phyloP scores from a whole-genome alignment of 2,888 invertebrate species.

The Loripinus fragilis region DNA sequence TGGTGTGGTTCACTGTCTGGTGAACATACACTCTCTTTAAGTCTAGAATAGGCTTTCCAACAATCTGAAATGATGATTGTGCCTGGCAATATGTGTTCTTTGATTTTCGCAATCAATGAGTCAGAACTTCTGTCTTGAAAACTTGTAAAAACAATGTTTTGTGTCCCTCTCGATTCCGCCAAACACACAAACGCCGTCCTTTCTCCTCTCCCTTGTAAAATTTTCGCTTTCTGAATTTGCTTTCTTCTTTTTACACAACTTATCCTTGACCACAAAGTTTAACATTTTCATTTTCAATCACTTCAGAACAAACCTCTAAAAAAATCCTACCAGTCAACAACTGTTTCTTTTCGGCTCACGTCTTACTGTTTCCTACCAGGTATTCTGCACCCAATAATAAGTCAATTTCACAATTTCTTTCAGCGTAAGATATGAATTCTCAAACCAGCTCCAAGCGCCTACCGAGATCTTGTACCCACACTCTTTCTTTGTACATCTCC shows the following conservation, averaged over 20 bases:
- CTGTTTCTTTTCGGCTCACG: slow-evolving; percentile 11
- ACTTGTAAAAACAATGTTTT: not conserved
- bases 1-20: slow-evolving; percentile 19
- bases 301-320: not conserved
- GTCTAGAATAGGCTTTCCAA: slow-evolving; percentile 18
- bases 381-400: too few relatives aligned
- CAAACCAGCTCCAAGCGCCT: too few relatives aligned
- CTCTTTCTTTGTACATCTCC: too few relatives aligned
- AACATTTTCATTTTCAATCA: not conserved
- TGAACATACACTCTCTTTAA: slow-evolving; percentile 11
- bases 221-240: not conserved
- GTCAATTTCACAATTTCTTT: too few relatives aligned
- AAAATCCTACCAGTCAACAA: slow-evolving; percentile 6
- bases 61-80: slow-evolving; percentile 23
- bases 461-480: too few relatives aligned
- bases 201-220: slow-evolving; percentile 13
- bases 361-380: not conserved
- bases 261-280: slow-evolving; percentile 1
- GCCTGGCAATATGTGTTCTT: slow-evolving; percentile 14
- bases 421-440: too few relatives aligned
- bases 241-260: not conserved
- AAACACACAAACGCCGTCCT: slow-evolving; percentile 21
- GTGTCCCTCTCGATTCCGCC: slow-evolving; percentile 1
- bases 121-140: slow-evolving; percentile 11
- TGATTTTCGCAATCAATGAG: slow-evolving; percentile 5